Conservation (phyloP, 2,113 vertebrate genomes). For the Sinocyclocheilus anophthalmus region DNA sequence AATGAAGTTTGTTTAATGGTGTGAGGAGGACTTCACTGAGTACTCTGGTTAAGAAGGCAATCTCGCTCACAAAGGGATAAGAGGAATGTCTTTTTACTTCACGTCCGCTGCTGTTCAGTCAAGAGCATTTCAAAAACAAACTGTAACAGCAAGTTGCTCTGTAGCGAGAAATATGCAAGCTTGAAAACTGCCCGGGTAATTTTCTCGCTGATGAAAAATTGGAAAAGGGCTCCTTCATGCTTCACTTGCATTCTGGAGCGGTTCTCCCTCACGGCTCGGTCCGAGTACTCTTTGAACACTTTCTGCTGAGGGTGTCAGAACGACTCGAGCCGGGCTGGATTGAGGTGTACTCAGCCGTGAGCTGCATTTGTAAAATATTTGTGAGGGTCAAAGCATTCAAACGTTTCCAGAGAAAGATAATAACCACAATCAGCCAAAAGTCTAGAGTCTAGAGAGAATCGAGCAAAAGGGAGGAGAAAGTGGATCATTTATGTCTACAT, state of each 20-base stretch:
- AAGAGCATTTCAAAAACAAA: slow-evolving; percentile 33
- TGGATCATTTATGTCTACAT: slow-evolving; percentile 4
- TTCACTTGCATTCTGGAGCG: slow-evolving; percentile 29
- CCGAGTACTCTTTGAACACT: slow-evolving; percentile 14
- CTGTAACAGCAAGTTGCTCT: slow-evolving; percentile 24
- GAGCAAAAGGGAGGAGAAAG: not conserved
- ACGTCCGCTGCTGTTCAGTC: not conserved
- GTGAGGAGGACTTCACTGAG: slow-evolving; percentile 30
- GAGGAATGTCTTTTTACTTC: not conserved
- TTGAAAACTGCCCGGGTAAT: slow-evolving; percentile 25
- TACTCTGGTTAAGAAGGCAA: slow-evolving; percentile 25
- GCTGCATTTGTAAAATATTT: slow-evolving; percentile 21
- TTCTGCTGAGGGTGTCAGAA: slow-evolving; percentile 31
- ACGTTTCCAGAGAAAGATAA: not conserved
- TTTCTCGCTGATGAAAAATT: slow-evolving; percentile 42
- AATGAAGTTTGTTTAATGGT: slow-evolving; percentile 48
- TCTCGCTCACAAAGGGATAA: slow-evolving; percentile 23
- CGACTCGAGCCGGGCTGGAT: not conserved
- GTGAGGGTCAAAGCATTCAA: slow-evolving; percentile 30
- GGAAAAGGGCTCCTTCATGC: slow-evolving; percentile 38
- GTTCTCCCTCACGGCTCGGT: slow-evolving; percentile 23
- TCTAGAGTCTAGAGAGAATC: not conserved
- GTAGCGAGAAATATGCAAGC: slow-evolving; percentile 28
- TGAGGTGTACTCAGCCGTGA: slow-evolving; percentile 40
- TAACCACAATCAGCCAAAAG: not conserved